These are phyloP conservation scores for Branchinecta lindahli DNA, from an alignment of 1,140 invertebrate species.

Conservation along the genomic window DNA sequence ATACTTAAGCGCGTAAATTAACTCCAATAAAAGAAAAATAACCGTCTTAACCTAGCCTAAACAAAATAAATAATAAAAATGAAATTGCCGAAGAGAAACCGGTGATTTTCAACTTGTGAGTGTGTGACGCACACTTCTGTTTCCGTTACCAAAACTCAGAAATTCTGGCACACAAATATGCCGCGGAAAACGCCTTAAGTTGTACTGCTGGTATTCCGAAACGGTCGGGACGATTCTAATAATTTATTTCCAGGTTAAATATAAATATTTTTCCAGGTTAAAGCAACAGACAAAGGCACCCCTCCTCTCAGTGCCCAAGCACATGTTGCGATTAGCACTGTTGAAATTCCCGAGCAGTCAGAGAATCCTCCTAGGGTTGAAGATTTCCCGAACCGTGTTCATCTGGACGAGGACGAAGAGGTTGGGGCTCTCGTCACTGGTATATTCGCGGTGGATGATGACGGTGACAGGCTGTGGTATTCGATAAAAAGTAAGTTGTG, in stretches of 20 bases:
- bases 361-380: slow-evolving; percentile 46
- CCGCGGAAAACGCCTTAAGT: too few relatives aligned
- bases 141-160: too few relatives aligned
- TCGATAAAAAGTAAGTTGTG: slow-evolving; percentile 61
- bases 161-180: too few relatives aligned
- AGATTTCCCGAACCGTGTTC: slow-evolving; percentile 43
- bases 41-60: too few relatives aligned
- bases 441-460: slow-evolving; percentile 62
- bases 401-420: slow-evolving; percentile 66
- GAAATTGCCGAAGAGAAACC: too few relatives aligned
- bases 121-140: too few relatives aligned
- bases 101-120: too few relatives aligned
- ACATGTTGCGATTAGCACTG: slow-evolving; percentile 40
- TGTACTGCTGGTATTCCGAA: too few relatives aligned
- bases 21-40: too few relatives aligned
- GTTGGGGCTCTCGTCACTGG: slow-evolving; percentile 64
- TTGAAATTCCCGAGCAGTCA: slow-evolving; percentile 23
- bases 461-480: slow-evolving; percentile 72
- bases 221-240: too few relatives aligned
- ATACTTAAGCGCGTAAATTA: too few relatives aligned
- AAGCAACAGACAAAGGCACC: slow-evolving; percentile 57
- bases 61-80: too few relatives aligned
- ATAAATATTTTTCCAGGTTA: slow-evolving; percentile 43
- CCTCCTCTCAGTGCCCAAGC: slow-evolving; percentile 49
- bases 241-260: slow-evolving; percentile 42